A percentile compares a stretch with the other conserved stretches of the same genome.
These are phyloP conservation scores for Rhinogobius similis DNA, from an alignment of 2,113 vertebrate genomes.

Conservation along the genomic window DNA sequence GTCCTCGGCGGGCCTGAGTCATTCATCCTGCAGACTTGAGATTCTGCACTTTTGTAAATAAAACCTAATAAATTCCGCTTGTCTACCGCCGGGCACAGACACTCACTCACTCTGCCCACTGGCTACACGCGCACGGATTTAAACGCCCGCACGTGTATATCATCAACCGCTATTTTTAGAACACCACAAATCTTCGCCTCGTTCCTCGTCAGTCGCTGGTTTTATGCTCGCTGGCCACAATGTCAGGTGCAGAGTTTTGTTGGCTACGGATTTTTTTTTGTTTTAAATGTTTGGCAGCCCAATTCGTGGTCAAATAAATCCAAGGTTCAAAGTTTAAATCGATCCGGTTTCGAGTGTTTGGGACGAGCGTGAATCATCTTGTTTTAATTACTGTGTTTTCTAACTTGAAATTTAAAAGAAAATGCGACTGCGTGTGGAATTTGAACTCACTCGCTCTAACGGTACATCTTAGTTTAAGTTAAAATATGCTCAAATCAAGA, in stretches of 20 bases:
- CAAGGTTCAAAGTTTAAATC: no score
- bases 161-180: constrained; percentile 59
- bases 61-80: constrained; percentile 51
- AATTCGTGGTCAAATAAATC: no score
- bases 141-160: constrained; percentile 44
- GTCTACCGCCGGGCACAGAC: constrained; percentile 29
- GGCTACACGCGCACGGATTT: constrained; percentile 37
- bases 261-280: not conserved
- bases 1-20: constrained; percentile 11
- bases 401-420: no score
- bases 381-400: no score
- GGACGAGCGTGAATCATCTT: no score
- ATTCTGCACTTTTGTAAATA: constrained; percentile 56
- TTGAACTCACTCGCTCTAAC: no score
- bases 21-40: constrained; percentile 39
- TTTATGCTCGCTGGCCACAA: constrained; percentile 19
- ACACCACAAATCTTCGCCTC: constrained; percentile 25
- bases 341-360: no score
- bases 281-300: not conserved
- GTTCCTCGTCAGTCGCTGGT: constrained; percentile 12
- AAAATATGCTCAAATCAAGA: no score
- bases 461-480: no score
- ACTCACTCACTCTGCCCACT: constrained; percentile 15
- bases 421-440: no score
- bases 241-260: not conserved